A percentile compares a stretch with the other conserved stretches of the same genome.
These are phyloP conservation scores for Tarsius wallacei DNA, from an alignment of 2,797 vertebrate genomes.

Conservation along the genomic window DNA sequence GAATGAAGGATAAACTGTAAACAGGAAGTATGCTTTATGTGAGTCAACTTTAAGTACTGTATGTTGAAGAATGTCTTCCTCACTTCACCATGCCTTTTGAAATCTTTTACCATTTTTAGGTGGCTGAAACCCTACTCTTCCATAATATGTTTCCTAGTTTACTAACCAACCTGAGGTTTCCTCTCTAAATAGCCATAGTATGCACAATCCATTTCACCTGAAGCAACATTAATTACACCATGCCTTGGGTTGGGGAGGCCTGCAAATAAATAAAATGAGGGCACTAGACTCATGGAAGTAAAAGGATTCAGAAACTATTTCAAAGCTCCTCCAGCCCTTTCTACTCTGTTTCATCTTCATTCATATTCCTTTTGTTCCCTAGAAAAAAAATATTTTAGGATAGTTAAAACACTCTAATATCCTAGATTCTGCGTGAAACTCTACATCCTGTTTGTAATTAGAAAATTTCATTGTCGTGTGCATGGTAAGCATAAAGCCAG, in stretches of 20 bases:
- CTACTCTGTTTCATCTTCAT: background rate
- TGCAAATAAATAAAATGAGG: background rate
- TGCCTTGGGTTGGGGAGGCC: background rate
- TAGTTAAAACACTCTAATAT: background rate
- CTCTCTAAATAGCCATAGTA: background rate
- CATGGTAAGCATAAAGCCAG: background rate
- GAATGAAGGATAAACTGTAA: background rate
- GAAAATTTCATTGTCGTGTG: background rate
- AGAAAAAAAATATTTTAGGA: background rate
- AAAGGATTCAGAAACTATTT: background rate
- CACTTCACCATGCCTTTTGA: background rate
- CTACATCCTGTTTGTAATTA: background rate
- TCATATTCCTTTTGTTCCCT: background rate
- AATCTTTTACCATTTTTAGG: background rate
- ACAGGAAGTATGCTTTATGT: background rate
- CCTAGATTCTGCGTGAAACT: background rate
- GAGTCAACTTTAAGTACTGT: background rate
- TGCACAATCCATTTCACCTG: background rate
- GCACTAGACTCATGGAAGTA: background rate
- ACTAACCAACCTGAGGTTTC: background rate
- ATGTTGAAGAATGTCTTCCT: background rate
- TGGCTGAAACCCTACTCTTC: background rate
- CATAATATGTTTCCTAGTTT: background rate
- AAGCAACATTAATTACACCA: background rate
- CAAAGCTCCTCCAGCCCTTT: background rate